phyloP scores from a whole-genome alignment of 2,888 invertebrate species.

The Esperia sulphurella region DNA sequence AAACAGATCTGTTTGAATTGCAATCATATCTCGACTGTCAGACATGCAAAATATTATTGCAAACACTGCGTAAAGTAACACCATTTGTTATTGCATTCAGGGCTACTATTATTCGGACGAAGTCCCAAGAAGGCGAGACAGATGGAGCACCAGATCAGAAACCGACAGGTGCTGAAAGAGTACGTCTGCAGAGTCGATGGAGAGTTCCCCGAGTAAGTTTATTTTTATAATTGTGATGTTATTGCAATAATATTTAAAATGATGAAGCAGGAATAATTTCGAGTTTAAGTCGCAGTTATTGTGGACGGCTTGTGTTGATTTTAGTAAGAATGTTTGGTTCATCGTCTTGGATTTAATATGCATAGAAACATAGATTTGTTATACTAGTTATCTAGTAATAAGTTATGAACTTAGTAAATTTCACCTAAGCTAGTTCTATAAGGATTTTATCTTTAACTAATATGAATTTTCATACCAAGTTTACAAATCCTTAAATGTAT shows the following conservation, averaged over 20 bases:
- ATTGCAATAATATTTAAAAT: neutral
- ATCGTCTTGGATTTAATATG: no score
- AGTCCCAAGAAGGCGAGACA: conserved; percentile 95
- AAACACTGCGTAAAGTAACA: conserved; percentile 1
- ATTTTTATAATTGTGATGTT: neutral
- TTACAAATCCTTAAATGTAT: no score
- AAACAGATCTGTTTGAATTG: neutral
- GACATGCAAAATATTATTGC: neutral
- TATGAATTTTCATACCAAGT: no score
- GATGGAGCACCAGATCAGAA: conserved; percentile 97
- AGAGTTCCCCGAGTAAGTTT: conserved; percentile 92
- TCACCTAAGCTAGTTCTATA: no score
- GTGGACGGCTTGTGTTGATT: no score
- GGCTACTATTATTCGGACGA: conserved; percentile 93
- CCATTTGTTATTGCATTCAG: conserved; percentile 36
- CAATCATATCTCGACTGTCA: neutral
- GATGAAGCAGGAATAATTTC: no score
- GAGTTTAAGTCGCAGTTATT: no score
- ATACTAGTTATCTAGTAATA: no score
- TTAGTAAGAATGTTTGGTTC: no score
- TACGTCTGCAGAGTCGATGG: conserved; percentile 97
- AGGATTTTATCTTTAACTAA: no score
- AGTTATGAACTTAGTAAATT: no score
- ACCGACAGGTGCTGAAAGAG: conserved; percentile 94
- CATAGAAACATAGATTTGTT: no score